These are phyloP conservation scores for Procambarus virginalis DNA, from an alignment of 1,140 invertebrate genomes.

Conservation along the genomic window DNA sequence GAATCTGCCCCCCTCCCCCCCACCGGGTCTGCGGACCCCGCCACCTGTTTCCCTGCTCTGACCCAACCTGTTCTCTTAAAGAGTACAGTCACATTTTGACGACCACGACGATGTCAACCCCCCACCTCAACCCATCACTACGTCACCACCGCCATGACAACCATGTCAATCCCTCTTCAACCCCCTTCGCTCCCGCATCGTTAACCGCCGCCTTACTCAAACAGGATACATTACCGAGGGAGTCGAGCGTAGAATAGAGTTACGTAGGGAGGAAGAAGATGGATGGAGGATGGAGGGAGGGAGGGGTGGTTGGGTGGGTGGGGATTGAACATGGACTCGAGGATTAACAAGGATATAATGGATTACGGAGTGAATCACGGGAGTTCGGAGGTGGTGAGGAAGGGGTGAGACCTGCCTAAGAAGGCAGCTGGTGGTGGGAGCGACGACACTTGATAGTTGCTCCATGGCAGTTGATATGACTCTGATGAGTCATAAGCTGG, in stretches of 20 bases:
- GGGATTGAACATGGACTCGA: background rate
- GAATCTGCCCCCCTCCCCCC: too few relatives aligned
- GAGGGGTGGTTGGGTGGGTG: background rate
- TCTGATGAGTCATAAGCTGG: background rate
- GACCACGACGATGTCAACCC: too few relatives aligned
- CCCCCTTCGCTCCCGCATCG: background rate
- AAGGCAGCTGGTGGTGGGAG: background rate
- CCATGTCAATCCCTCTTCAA: background rate
- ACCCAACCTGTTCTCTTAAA: too few relatives aligned
- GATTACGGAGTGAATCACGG: slow-evolving; percentile 4
- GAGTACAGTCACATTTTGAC: too few relatives aligned
- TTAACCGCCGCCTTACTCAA: background rate
- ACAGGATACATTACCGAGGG: slow-evolving; percentile 15
- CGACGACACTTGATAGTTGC: too few relatives aligned
- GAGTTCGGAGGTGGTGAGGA: background rate
- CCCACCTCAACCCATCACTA: background rate
- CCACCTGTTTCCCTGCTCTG: too few relatives aligned
- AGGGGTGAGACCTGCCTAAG: background rate
- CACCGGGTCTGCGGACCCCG: too few relatives aligned
- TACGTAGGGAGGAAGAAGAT: background rate
- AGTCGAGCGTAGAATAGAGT: background rate
- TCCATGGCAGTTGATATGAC: too few relatives aligned
- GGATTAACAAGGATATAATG: slow-evolving; percentile 33
- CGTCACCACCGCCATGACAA: background rate
- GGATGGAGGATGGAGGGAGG: background rate